A percentile compares a stretch with the other conserved stretches of the same genome.
phyloP scores from a whole-genome alignment of 2,113 vertebrate species.

The Phyllostomus hastatus region DNA sequence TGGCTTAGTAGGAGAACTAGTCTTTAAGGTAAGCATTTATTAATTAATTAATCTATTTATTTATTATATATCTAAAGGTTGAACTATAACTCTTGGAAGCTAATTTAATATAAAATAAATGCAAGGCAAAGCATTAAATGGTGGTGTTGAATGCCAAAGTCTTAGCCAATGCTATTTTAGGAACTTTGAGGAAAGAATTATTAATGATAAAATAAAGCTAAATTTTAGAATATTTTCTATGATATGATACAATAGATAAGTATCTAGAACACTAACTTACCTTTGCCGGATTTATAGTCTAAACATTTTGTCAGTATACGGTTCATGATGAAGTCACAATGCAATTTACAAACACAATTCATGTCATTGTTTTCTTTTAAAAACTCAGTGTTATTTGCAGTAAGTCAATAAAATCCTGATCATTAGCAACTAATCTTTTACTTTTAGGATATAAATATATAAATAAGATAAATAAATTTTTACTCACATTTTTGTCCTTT shows the following conservation, averaged over 20 bases:
- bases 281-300: neutral
- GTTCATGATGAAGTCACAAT: neutral
- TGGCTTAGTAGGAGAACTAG: constrained; percentile 95
- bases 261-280: neutral
- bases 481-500: neutral
- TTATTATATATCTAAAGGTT: neutral
- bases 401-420: neutral
- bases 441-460: neutral
- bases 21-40: constrained; percentile 91
- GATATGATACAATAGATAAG: neutral
- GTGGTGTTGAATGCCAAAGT: neutral
- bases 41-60: neutral
- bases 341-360: neutral
- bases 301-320: neutral
- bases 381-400: neutral
- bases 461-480: neutral
- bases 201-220: neutral
- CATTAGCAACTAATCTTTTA: neutral
- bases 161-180: neutral
- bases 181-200: neutral
- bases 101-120: neutral
- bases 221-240: neutral
- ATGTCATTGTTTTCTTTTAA: neutral
- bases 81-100: neutral
- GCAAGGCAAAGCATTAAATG: neutral